Evolutionary conservation across 2,113 vertebrate species (phyloP), one percentile per base, ranked within the genome.

Genomic region (Nothoprocta pentlandii): DNA sequence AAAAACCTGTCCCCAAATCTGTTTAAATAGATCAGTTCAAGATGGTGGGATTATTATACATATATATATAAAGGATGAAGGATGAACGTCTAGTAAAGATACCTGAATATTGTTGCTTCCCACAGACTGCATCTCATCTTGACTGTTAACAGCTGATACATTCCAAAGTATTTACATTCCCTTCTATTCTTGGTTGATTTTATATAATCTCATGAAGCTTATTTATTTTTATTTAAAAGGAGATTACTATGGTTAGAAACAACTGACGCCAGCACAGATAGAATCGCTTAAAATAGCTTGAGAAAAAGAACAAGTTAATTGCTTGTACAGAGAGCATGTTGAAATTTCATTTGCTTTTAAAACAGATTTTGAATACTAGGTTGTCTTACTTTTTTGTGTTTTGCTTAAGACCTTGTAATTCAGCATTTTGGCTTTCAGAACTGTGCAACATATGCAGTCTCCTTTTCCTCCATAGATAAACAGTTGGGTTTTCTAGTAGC

Each of bases 151-250:
- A 5, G 61, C 9, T 16, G 12, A 32, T 75, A 84, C 1, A 34
- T 21, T 82, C 80, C 80, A 5, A 66, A 51, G 9, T 68, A 62
- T 95, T 92, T 94, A 11, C 63, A n/a, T 51, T 39, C 39, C 3
- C 42, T 80, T 94, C 94, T 96, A 78, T 96, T 96, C 69, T 87
- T 80, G 75, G 69, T 62, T 76, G 69, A 51, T 32, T 69, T 93
- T 85, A 90, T 53, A 80, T 93, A 87, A 93, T 77, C 84, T 87
- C 41, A 63, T 30, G 83, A 80, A 87, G 69, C 83, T 59, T 62
- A 80, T 93, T 87, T 39, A 67, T 87, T 85, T 93, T 76, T 16
- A 28, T 67, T 32, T 76, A 62, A 71, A 84, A 87, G 79, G 64
- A 73, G 87, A 92, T 92, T 87, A 80, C 87, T 87, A 1, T 92